These are phyloP conservation scores for Melanaphis sacchari DNA, from an alignment of 1,140 invertebrate species.

Conservation along the genomic window DNA sequence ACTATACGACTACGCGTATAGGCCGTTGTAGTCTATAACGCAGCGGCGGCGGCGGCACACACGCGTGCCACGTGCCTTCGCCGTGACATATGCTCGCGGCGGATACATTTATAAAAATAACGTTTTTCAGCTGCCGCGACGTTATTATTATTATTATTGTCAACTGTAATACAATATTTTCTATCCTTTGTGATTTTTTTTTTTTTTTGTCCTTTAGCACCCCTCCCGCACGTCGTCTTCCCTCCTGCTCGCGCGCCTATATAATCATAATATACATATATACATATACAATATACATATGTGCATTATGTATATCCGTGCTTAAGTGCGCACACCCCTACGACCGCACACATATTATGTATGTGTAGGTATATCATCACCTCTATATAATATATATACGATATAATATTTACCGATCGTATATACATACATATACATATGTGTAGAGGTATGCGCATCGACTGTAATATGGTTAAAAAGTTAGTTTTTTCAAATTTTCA, in stretches of 20 bases:
- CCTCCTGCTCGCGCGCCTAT: not conserved
- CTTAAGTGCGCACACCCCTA: not conserved
- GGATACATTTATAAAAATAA: constrained; percentile 50
- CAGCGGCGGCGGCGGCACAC: not conserved
- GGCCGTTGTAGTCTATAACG: not conserved
- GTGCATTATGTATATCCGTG: too few relatives aligned
- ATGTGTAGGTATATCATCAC: too few relatives aligned
- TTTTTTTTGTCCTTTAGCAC: not conserved
- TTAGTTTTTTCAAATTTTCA: too few relatives aligned
- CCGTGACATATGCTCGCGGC: constrained; percentile 46
- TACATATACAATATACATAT: not conserved
- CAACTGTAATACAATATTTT: constrained; percentile 58
- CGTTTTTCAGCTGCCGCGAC: constrained; percentile 54
- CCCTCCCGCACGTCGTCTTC: not conserved
- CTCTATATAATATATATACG: too few relatives aligned
- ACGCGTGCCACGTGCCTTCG: constrained; percentile 38
- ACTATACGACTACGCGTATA: too few relatives aligned
- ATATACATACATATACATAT: too few relatives aligned
- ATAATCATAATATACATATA: not conserved
- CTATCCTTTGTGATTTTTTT: constrained; percentile 36
- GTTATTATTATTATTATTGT: constrained; percentile 47
- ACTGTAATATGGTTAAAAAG: too few relatives aligned
- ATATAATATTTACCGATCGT: too few relatives aligned
- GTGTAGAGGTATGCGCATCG: too few relatives aligned
- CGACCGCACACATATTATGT: too few relatives aligned